Evolutionary conservation across 2,113 vertebrate species (phyloP), one percentile per base, ranked within the genome.

Genomic region (Callaeas wilsoni): DNA sequence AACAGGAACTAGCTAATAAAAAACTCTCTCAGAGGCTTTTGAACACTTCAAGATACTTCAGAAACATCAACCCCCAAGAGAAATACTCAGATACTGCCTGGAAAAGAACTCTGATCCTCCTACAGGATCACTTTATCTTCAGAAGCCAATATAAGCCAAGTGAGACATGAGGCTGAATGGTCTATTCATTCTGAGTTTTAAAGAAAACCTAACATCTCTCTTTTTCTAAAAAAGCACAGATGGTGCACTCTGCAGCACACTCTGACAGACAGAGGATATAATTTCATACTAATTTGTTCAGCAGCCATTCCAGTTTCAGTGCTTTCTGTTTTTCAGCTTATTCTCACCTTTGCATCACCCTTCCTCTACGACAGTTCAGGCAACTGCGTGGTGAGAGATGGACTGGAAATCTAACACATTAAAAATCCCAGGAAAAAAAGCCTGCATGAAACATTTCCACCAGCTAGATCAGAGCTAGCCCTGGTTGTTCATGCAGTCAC

Each of bases 281-380:
- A 95, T 91, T 96, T 84, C 87, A 92, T 47, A 86, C 68, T 86
- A 76, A 92, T 90, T 88, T 90, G 70, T 93, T 93, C 75, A 91
- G 85, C 88, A 90, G 82, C 42, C n/a, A n/a, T 74, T 92, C 59
- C 84, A 91, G 19, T 67, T 89, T 94, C 86, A 87, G 41, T 8
- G 69, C 39, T 81, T 87, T 87, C 85, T 77, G 46, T 1, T 96
- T 91, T 94, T 78, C 82, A 89, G 81, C 60, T 90, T 92, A 69
- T 93, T 93, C 76, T 96, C 85, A 88, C 82, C 46, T 94, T 75
- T 52, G 39, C 44, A 84, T 78, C 81, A 71, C 62, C 42, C 30
- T 20, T 90, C 46, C 49, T 83, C 62, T 85, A 9, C 5, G 16
- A 90, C 23, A 62, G 49, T 62, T 83, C 37, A 93, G 63, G 46